Base-by-base conservation (phyloP, 2,888 invertebrate species). In the Rhabditophanes sp. region DNA sequence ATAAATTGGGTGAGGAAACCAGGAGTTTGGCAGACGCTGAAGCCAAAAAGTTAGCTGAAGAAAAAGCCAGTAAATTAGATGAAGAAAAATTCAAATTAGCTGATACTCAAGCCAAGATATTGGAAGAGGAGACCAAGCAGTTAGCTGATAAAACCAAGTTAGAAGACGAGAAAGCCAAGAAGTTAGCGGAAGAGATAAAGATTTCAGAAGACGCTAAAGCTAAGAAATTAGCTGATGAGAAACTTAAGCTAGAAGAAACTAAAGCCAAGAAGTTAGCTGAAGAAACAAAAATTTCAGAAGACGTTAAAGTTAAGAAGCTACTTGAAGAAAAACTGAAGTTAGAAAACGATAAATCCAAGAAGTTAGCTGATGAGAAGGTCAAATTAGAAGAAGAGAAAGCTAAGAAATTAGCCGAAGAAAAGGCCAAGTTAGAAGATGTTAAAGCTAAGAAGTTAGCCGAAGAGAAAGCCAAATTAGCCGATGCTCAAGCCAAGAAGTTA, bases 231-330 rank as follows among this genome's bases (percentile, higher is more conserved):
- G 40, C 24, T 3, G 39, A 8, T 3, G n/a, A n/a, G n/a, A n/a
- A n/a, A n/a, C n/a, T 7, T 6, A 27, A 35, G 25, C 21, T 15
- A 4, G 4, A 20, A 11, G 23, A 28, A 31, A 9, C 23, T 18
- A 25, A 37, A 36, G 35, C 31, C 9, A 36, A 36, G 36, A 37
- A 37, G 28, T 6, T 15, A 18, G 38, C 35, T 11, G 38, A 37
- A 12, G 36, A 26, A 9, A 19, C 16, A 2, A 41, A 39, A 33
- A 20, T 30, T 19, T 11, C 9, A 2, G 15, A 19, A 11, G 38
- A 39, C 5, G 30, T 4, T 6, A 18, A 33, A 9, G 15, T 8
- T 9, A 18, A 35, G 35, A 31, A 37, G 37, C 25, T 18, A 19
- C 23, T 4, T 9, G 40, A 39, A 41, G 21, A 15, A 17, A 20